Evolutionary conservation across 2,888 invertebrate genomes (phyloP), one percentile per base, ranked within the genome.

Genomic region (Corbicula japonica): DNA sequence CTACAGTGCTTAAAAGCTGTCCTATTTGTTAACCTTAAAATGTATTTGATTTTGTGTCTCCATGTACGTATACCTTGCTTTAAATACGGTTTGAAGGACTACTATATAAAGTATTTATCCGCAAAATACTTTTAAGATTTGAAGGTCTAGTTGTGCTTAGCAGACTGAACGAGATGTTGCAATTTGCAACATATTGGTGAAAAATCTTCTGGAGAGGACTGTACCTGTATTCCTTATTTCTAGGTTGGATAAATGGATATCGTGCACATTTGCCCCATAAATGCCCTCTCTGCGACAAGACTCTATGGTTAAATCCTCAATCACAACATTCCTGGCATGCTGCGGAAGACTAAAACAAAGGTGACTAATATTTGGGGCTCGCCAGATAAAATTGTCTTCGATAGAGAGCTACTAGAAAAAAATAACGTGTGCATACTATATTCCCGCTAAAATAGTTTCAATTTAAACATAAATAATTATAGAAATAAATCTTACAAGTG

Each of bases 211-310:
- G 28, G 10, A 21, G 3, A 5, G 5, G 5, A 12, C 6, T 21
- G 10, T 73, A 87, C 88, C 88, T 61, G 85, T 85, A 56, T 88
- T 88, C 41, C 78, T 75, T 10, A 88, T 76, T 65, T 88, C 87
- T 78, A 88, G 60, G n/a, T 80, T 73, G 18, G 63, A 23, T 8
- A 87, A 12, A 5, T 71, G 80, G 1, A 86, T 34, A 15, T 83
- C 74, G 1, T 34, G 38, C 0, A 68, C 73, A 44, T 68, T 34
- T 1, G 34, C 28, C 5, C 61, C 76, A 12, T n/a, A 21, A 0
- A 88, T 63, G 1, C 86, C 88, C n/a, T 69, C 56, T 8, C 70
- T 76, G 1, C 89, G 76, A 76, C 89, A 89, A 0, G 72, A 81
- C 63, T 89, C 89, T 8, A 89, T 28, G 1, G 86, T 84, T 32